phyloP scores from a whole-genome alignment of 2,888 invertebrate species.

The Eupithecia inturbata region DNA sequence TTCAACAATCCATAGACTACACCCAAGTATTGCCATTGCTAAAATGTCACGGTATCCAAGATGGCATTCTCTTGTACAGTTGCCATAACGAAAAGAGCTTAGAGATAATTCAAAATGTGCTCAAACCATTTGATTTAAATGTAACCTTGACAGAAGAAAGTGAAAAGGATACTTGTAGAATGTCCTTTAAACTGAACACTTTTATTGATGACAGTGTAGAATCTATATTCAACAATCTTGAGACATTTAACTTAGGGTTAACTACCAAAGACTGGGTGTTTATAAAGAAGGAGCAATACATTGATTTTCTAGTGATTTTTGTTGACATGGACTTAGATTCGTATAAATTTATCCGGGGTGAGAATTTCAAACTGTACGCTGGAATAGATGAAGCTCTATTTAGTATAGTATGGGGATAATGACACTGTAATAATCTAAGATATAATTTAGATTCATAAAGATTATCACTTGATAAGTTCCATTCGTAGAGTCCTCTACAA shows the following conservation, averaged over 20 bases:
- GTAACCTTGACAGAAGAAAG: constrained; percentile 2
- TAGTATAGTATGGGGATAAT: constrained; percentile 49
- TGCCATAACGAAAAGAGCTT: constrained; percentile 57
- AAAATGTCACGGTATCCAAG: constrained; percentile 62
- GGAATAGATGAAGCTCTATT: constrained; percentile 63
- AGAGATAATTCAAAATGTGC: constrained; percentile 24
- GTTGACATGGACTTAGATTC: constrained; percentile 56
- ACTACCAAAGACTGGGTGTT: constrained; percentile 55
- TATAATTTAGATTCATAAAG: neutral
- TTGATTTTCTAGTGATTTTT: constrained; percentile 43
- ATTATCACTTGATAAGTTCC: neutral
- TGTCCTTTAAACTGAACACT: constrained; percentile 53
- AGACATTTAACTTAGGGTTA: constrained; percentile 58
- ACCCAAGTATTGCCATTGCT: constrained; percentile 52
- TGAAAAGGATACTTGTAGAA: constrained; percentile 32
- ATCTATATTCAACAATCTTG: constrained; percentile 52
- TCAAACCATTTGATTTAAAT: constrained; percentile 19
- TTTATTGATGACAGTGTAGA: constrained; percentile 46
- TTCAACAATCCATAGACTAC: constrained; percentile 50
- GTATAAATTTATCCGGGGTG: constrained; percentile 51
- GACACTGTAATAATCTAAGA: neutral
- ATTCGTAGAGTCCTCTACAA: neutral
- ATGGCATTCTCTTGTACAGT: constrained; percentile 59
- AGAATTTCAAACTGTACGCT: constrained; percentile 54
- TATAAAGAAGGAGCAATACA: constrained; percentile 34